Evolutionary conservation across 2,888 invertebrate species (phyloP).

Genomic region (Drosophila testacea): DNA sequence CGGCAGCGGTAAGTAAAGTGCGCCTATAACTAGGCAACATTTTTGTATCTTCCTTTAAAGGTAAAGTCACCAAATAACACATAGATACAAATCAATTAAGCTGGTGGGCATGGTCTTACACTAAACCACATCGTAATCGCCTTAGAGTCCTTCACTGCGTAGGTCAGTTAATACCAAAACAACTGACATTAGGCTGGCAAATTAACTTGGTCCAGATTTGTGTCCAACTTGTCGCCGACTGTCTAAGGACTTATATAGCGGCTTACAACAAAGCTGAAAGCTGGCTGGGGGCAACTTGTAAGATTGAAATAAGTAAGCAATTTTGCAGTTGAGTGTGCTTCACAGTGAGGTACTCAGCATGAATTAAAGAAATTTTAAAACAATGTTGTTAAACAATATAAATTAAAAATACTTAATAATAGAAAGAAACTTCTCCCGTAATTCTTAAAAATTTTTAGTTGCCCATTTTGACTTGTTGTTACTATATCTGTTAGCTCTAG

Average conservation of each 20-base stretch:
- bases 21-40: slow-evolving; percentile 7
- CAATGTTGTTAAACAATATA: too few species aligned
- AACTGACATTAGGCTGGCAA: slow-evolving; percentile 66
- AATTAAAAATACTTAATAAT: too few species aligned
- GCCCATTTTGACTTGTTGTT: too few species aligned
- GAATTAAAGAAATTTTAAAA: too few species aligned
- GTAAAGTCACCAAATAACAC: background rate
- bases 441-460: too few species aligned
- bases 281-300: background rate
- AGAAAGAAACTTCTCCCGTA: too few species aligned
- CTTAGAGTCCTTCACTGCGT: slow-evolving; percentile 47
- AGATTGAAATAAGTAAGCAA: too few species aligned
- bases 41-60: background rate
- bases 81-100: slow-evolving; percentile 53
- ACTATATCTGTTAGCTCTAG: too few species aligned
- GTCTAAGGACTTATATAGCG: slow-evolving; percentile 28
- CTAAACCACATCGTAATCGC: slow-evolving; percentile 60
- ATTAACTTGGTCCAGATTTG: slow-evolving; percentile 71
- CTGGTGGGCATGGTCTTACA: slow-evolving; percentile 30
- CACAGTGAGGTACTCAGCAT: background rate
- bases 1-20: slow-evolving; percentile 82
- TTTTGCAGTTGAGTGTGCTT: background rate
- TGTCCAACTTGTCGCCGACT: slow-evolving; percentile 54
- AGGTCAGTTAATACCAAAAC: slow-evolving; percentile 42
- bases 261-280: slow-evolving; percentile 23